These are phyloP conservation scores for Astyanax mexicanus DNA, from an alignment of 2,797 vertebrate genomes.

Conservation along the genomic window DNA sequence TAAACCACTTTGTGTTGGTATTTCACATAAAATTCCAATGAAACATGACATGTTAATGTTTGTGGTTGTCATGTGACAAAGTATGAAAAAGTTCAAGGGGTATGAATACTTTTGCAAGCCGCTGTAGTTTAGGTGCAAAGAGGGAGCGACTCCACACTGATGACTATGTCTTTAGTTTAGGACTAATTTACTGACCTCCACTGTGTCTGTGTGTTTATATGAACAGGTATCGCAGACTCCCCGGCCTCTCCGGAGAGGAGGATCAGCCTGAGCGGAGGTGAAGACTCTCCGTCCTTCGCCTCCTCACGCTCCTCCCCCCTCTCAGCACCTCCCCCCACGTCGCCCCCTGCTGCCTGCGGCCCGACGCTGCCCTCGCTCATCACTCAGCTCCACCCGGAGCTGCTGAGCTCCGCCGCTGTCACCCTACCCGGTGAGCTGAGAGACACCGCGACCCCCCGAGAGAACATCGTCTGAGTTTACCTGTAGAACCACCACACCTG, in stretches of 20 bases:
- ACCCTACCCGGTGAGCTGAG: constrained; percentile 78
- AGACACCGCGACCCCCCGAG: neutral
- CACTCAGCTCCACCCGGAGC: constrained; percentile 78
- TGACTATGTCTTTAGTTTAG: too few relatives aligned
- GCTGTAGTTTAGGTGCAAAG: too few relatives aligned
- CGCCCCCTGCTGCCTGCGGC: constrained; percentile 46
- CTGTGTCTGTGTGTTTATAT: constrained; percentile 27
- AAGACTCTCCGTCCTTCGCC: constrained; percentile 60
- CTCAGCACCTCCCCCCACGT: constrained; percentile 8
- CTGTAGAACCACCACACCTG: neutral
- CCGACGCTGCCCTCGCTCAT: constrained; percentile 65
- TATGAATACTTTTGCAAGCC: too few relatives aligned
- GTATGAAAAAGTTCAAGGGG: too few relatives aligned
- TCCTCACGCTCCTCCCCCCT: constrained; percentile 51
- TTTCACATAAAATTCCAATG: too few relatives aligned
- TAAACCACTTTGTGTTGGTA: too few relatives aligned
- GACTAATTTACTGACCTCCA: too few relatives aligned
- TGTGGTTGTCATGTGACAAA: too few relatives aligned
- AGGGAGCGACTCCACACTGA: too few relatives aligned
- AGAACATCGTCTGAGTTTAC: neutral
- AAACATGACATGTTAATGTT: too few relatives aligned
- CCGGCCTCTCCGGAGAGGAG: constrained; percentile 57
- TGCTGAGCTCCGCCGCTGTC: constrained; percentile 80
- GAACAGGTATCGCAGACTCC: constrained; percentile 67
- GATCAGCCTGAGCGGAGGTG: constrained; percentile 60